Conservation (phyloP, 2,797 vertebrate genomes). For the Cephalopachus bancanus region DNA sequence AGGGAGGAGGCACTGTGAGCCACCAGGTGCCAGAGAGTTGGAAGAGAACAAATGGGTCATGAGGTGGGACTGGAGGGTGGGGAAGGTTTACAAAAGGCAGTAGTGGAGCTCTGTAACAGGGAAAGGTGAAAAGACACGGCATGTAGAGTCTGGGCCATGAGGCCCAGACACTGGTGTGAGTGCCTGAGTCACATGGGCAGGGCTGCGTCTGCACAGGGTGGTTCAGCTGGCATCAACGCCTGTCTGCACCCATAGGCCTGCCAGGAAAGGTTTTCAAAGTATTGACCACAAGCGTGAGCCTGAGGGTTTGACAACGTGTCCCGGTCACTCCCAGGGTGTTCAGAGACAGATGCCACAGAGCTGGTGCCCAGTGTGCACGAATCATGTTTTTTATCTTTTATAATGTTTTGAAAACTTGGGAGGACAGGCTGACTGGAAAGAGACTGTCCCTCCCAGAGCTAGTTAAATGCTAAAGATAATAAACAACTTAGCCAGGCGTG, state of each 20-base stretch:
- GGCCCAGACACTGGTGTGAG: not conserved
- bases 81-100: no score
- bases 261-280: not conserved
- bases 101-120: not conserved
- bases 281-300: not conserved
- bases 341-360: no score
- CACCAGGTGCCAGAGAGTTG: not conserved
- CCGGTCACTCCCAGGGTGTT: not conserved
- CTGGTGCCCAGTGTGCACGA: not conserved
- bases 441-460: not conserved
- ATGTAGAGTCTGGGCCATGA: not conserved
- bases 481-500: no score
- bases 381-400: not conserved
- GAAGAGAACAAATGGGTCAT: not conserved
- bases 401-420: not conserved
- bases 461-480: not conserved
- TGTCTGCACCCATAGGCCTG: not conserved
- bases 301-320: not conserved
- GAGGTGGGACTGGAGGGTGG: not conserved
- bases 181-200: not conserved
- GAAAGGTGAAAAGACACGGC: not conserved
- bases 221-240: not conserved
- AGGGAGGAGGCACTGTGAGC: fast-evolving
- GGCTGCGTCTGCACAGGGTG: not conserved
- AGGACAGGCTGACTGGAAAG: not conserved